Conservation (phyloP, 2,888 invertebrate genomes). For the Drosophila falleni region DNA sequence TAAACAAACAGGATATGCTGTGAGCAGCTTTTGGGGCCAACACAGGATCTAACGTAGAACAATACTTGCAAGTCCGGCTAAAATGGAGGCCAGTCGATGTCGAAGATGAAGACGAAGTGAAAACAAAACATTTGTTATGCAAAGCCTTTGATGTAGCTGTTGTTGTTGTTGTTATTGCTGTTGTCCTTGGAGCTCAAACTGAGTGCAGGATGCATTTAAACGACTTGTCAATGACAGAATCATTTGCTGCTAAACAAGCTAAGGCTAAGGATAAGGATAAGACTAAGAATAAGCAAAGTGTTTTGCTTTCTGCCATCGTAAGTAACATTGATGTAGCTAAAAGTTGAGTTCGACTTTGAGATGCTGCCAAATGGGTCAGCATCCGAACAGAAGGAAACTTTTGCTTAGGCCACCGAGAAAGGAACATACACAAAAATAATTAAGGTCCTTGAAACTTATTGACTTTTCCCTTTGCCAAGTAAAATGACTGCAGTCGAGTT, state of each 20-base stretch:
- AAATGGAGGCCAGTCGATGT: conserved; percentile 22
- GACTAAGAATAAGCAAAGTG: conserved; percentile 8
- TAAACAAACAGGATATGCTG: conserved; percentile 77
- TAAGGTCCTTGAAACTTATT: conserved; percentile 74
- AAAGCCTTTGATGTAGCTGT: conserved; percentile 71
- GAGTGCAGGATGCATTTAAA: conserved; percentile 54
- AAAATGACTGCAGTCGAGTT: accelerated
- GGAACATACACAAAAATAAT: conserved; percentile 60
- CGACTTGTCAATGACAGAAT: conserved; percentile 58
- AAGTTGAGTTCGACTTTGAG: conserved; percentile 47
- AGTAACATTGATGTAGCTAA: conserved; percentile 39
- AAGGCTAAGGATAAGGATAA: neutral
- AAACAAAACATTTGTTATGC: conserved; percentile 77
- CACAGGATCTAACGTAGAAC: conserved; percentile 45
- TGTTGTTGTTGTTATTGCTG: conserved; percentile 14
- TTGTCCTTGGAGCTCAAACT: conserved; percentile 63
- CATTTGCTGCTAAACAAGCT: conserved; percentile 43
- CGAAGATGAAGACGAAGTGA: conserved; percentile 43
- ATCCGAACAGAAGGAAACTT: conserved; percentile 50
- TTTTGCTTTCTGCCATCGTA: conserved; percentile 13
- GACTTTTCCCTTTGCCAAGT: conserved; percentile 53
- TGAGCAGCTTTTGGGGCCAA: conserved; percentile 65
- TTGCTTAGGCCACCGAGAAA: conserved; percentile 30
- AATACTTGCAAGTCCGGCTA: conserved; percentile 54
- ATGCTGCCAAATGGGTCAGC: conserved; percentile 72